Conservation (phyloP, 2,888 invertebrate genomes). For the Microctonus hyperodae region DNA sequence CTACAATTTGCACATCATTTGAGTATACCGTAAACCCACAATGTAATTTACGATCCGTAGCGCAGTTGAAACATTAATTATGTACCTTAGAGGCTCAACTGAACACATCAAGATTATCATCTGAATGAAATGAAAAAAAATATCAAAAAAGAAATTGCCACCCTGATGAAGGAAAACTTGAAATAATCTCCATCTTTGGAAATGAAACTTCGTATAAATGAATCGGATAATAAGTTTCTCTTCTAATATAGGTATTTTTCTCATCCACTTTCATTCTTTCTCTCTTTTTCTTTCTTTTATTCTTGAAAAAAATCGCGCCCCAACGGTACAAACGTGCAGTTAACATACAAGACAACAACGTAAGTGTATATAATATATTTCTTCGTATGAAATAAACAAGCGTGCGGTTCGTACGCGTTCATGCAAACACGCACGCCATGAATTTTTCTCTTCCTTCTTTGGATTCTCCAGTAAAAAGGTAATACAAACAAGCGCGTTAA, state of each 20-base stretch:
- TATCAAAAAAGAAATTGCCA: slow-evolving; percentile 1
- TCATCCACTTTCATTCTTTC: background rate
- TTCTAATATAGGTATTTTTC: no score
- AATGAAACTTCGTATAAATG: slow-evolving; percentile 13
- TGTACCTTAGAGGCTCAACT: background rate
- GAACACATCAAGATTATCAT: background rate
- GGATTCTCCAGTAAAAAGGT: slow-evolving; percentile 1
- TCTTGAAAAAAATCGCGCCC: background rate
- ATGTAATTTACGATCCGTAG: slow-evolving; percentile 19
- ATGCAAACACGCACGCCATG: slow-evolving; percentile 42
- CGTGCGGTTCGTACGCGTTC: slow-evolving; percentile 40
- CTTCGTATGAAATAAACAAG: slow-evolving; percentile 38
- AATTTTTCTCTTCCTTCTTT: slow-evolving; percentile 26
- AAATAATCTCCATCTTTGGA: slow-evolving; percentile 5
- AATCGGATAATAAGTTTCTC: background rate
- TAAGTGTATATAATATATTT: slow-evolving; percentile 34
- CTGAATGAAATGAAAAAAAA: background rate
- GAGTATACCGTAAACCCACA: slow-evolving; percentile 8
- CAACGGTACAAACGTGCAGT: slow-evolving; percentile 13
- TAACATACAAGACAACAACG: slow-evolving; percentile 18
- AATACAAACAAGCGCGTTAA: slow-evolving; percentile 17
- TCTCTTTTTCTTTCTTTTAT: background rate
- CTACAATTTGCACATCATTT: slow-evolving; percentile 10
- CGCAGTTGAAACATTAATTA: slow-evolving; percentile 19
- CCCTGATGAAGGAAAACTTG: slow-evolving; percentile 17